A percentile compares a stretch with the other conserved stretches of the same genome.
Evolutionary conservation across 2,113 vertebrate species (phyloP).

Genomic region (Cavia aperea): DNA sequence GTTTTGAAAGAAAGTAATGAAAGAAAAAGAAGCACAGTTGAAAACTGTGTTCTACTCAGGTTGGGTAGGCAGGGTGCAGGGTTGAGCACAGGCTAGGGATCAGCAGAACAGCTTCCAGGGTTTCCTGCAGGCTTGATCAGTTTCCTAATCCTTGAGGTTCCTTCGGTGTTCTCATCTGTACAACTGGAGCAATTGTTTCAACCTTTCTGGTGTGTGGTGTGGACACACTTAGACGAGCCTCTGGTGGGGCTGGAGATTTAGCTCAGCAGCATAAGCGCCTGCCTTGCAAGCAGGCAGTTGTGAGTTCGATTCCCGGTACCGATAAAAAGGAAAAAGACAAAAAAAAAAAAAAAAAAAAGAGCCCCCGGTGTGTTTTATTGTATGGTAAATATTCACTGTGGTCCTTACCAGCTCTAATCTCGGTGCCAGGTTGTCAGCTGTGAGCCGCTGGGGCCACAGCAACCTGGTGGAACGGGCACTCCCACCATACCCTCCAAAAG

Average conservation of each 20-base stretch:
- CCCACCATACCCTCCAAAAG: not conserved
- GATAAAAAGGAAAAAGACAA: too few relatives aligned
- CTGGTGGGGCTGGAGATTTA: not conserved
- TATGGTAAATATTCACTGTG: not conserved
- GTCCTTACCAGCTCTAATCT: not conserved
- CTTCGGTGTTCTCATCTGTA: not conserved
- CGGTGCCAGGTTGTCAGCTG: too few relatives aligned
- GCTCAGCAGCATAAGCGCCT: too few relatives aligned
- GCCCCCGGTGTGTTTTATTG: too few relatives aligned
- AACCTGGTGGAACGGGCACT: not conserved
- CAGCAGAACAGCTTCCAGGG: not conserved
- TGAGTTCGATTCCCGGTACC: too few relatives aligned
- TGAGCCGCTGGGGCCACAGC: not conserved
- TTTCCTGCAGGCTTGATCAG: not conserved
- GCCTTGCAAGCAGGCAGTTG: too few relatives aligned
- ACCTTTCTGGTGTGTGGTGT: not conserved
- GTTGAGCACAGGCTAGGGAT: not conserved
- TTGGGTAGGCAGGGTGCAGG: rapidly evolving
- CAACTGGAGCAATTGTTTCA: not conserved
- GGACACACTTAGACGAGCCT: not conserved
- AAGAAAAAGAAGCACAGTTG: not conserved
- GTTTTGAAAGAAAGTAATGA: too few relatives aligned
- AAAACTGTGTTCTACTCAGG: not conserved
- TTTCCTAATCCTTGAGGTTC: too few relatives aligned
- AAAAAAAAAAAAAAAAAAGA: not conserved